Evolutionary conservation across 2,113 vertebrate genomes (phyloP).

Genomic region (Cynocephalus volans): DNA sequence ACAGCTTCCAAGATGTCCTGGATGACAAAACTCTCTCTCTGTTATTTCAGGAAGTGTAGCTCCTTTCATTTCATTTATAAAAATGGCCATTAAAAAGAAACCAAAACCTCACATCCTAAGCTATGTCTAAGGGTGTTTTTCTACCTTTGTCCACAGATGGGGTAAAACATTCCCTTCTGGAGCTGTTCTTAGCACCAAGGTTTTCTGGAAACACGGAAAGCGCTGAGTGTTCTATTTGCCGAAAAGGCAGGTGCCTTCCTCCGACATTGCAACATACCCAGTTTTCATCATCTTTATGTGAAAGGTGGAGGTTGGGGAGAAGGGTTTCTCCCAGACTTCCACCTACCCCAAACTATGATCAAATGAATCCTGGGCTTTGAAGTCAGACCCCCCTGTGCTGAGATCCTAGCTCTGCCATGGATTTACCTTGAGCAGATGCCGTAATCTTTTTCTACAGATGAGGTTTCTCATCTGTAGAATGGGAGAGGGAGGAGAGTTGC

Average conservation of each 20-base stretch:
- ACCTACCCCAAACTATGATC: background rate
- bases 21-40: background rate
- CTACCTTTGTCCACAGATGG: background rate
- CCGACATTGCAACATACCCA: background rate
- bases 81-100: constrained; percentile 31
- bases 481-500: background rate
- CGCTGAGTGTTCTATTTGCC: background rate
- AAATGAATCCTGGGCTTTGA: background rate
- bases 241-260: background rate
- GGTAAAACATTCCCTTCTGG: background rate
- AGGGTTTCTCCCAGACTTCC: background rate
- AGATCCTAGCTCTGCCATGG: background rate
- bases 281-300: background rate
- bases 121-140: background rate
- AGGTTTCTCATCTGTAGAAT: background rate
- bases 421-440: background rate
- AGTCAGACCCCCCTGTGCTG: background rate
- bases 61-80: constrained; percentile 41
- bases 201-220: background rate
- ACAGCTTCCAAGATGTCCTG: background rate
- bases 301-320: background rate
- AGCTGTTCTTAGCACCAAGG: background rate
- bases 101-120: background rate
- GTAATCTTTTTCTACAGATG: constrained; percentile 19
- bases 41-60: constrained; percentile 4